These are phyloP conservation scores for Mastomys natalensis DNA, from an alignment of 2,113 vertebrate genomes.

Conservation along the genomic window DNA sequence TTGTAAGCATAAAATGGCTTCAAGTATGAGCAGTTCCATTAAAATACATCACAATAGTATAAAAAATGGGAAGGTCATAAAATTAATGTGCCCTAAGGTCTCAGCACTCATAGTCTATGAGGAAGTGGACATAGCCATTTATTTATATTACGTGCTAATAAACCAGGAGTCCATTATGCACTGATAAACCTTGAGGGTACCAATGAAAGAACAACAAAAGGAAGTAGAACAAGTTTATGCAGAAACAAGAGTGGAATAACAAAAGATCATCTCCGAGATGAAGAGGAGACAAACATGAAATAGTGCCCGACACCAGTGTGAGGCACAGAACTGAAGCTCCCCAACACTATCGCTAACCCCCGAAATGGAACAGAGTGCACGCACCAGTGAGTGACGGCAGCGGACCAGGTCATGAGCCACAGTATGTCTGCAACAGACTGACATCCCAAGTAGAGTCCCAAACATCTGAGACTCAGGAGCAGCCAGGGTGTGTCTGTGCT, in stretches of 20 bases:
- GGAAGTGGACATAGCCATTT: neutral
- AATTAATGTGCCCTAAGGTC: neutral
- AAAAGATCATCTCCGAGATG: neutral
- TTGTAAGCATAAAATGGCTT: neutral
- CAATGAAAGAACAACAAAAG: neutral
- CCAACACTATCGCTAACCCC: neutral
- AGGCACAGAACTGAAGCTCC: neutral
- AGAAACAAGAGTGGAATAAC: neutral
- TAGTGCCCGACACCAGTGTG: neutral
- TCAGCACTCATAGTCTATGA: neutral
- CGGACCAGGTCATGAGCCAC: neutral
- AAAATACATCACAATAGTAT: neutral
- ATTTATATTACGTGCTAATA: neutral
- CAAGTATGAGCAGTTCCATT: neutral
- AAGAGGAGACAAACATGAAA: neutral
- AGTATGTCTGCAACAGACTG: neutral
- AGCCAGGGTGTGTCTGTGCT: neutral
- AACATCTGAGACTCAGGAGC: neutral
- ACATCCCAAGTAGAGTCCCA: neutral
- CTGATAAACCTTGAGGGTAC: neutral
- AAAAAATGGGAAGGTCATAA: neutral
- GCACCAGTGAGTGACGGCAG: neutral
- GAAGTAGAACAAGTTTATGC: neutral
- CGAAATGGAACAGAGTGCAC: neutral
- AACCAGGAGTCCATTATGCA: neutral